These are phyloP conservation scores for Sprattus sprattus DNA, from an alignment of 2,113 vertebrate species.

Conservation along the genomic window DNA sequence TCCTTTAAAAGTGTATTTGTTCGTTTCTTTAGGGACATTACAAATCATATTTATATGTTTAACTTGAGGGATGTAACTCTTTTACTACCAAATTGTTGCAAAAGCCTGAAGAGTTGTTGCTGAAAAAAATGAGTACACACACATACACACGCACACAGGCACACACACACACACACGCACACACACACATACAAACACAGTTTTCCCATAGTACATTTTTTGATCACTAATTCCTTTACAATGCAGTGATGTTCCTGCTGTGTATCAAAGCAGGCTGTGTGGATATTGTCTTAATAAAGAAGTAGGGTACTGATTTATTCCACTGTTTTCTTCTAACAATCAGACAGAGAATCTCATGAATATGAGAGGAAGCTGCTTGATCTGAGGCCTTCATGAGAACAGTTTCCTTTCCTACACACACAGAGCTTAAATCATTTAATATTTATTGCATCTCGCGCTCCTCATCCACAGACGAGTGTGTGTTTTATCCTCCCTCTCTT, in stretches of 20 bases:
- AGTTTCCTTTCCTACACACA: not conserved
- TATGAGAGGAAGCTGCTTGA: not conserved
- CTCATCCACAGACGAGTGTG: constrained; percentile 28
- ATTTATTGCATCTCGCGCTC: constrained; percentile 42
- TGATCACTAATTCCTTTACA: not conserved
- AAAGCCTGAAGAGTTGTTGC: too few relatives aligned
- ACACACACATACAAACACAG: not conserved
- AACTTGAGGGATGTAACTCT: too few relatives aligned
- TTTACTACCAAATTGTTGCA: too few relatives aligned
- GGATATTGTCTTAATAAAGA: not conserved
- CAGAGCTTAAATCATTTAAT: not conserved
- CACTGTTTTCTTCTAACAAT: not conserved
- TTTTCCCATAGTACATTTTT: constrained; percentile 39
- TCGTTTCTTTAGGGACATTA: too few relatives aligned
- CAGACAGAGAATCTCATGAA: not conserved
- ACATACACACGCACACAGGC: constrained; percentile 53
- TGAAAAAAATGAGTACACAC: not conserved
- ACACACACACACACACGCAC: constrained; percentile 42
- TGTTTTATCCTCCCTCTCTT: not conserved
- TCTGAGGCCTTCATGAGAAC: not conserved
- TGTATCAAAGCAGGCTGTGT: not conserved
- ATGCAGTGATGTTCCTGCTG: not conserved
- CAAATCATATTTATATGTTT: too few relatives aligned
- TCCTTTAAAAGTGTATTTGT: too few relatives aligned
- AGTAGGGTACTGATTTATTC: not conserved